phyloP scores from a whole-genome alignment of 2,113 vertebrate genomes.

The Syrmaticus mikado region DNA sequence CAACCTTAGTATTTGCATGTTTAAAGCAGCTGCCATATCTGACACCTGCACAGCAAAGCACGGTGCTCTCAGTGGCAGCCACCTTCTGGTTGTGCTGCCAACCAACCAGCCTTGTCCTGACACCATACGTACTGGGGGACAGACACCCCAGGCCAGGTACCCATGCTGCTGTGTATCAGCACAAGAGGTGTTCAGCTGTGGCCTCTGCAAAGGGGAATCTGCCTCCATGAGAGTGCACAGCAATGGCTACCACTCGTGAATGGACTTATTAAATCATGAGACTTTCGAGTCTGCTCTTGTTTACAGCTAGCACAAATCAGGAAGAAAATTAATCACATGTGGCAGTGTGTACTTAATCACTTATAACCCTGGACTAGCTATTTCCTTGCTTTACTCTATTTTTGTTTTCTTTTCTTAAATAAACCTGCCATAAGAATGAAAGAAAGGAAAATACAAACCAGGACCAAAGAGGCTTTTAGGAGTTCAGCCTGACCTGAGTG shows the following conservation, averaged over 20 bases:
- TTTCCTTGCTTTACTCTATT: slow-evolving; percentile 57
- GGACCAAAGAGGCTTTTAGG: slow-evolving; percentile 13
- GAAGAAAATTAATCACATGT: slow-evolving; percentile 38
- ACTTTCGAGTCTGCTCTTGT: slow-evolving; percentile 12
- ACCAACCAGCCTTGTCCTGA: background rate
- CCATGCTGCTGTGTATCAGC: background rate
- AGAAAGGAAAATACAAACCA: slow-evolving; percentile 36
- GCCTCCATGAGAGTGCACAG: background rate
- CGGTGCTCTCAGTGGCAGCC: background rate
- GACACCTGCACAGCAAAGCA: background rate
- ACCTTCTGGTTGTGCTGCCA: background rate
- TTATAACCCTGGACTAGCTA: background rate
- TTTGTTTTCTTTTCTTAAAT: slow-evolving; percentile 57
- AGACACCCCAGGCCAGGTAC: background rate
- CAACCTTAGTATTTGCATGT: background rate
- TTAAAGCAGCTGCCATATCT: background rate
- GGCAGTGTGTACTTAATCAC: slow-evolving; percentile 19
- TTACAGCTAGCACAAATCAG: slow-evolving; percentile 39
- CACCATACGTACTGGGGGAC: background rate
- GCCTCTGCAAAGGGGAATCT: background rate
- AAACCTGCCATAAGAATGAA: slow-evolving; percentile 40
- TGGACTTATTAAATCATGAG: slow-evolving; percentile 35
- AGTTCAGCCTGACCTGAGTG: background rate
- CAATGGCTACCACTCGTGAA: background rate
- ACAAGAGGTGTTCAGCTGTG: background rate